These are phyloP conservation scores for Drosophila diplacantha DNA, from an alignment of 2,888 invertebrate genomes.

Conservation along the genomic window DNA sequence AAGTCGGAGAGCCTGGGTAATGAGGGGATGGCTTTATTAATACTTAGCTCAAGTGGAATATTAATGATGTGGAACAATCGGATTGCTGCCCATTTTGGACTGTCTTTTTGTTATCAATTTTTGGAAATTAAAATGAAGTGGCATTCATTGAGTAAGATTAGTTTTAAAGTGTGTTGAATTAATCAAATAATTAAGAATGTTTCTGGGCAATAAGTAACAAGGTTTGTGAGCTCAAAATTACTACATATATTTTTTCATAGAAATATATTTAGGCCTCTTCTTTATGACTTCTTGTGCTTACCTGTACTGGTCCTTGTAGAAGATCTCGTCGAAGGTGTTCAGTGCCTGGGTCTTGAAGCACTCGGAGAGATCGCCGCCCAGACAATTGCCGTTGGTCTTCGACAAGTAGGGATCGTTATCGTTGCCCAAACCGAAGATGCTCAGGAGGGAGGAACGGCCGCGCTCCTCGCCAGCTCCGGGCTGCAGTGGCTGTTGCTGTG, in stretches of 20 bases:
- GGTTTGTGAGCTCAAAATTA: neutral
- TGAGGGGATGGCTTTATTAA: constrained; percentile 4
- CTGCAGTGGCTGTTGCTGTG: constrained; percentile 54
- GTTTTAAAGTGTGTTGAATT: neutral
- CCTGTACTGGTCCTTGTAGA: constrained; percentile 82
- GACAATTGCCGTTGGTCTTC: constrained; percentile 85
- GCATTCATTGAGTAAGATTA: neutral
- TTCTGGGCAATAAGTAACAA: no score
- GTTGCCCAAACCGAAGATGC: constrained; percentile 88
- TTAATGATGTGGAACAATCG: neutral
- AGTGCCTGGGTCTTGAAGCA: constrained; percentile 91
- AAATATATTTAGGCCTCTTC: no score
- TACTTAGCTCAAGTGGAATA: neutral
- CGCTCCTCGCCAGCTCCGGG: constrained; percentile 75
- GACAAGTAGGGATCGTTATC: constrained; percentile 88
- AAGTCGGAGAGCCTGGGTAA: constrained; percentile 82
- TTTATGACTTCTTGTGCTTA: constrained; percentile 38
- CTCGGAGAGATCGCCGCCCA: constrained; percentile 89
- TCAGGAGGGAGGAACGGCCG: constrained; percentile 84
- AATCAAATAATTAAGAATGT: neutral
- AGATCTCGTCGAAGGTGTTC: constrained; percentile 87
- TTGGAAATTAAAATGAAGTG: neutral
- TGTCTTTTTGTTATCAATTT: no score
- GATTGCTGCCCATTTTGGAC: neutral
- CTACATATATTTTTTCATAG: no score